Conservation (phyloP, 2,888 invertebrate genomes). For the Lordiphosa fenestrarum region DNA sequence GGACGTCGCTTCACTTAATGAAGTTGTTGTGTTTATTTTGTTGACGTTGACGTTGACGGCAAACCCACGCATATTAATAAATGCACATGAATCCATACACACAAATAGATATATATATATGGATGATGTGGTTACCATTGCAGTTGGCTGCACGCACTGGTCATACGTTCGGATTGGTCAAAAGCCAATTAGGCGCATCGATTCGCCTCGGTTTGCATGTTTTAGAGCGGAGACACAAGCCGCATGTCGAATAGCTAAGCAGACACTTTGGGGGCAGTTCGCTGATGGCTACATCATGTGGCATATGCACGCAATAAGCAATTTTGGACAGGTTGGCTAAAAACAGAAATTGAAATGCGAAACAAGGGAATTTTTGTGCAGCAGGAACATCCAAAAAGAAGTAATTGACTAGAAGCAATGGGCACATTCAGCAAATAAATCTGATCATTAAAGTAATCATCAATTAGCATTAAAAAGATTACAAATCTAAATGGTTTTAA, state of each 20-base stretch:
- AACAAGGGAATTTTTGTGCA: no score
- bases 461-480: no score
- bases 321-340: neutral
- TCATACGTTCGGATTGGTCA: conserved; percentile 32
- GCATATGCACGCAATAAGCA: neutral
- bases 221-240: conserved; percentile 32
- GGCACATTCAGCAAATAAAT: no score
- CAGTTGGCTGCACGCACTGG: conserved; percentile 18
- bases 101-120: conserved; percentile 2
- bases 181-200: conserved; percentile 68
- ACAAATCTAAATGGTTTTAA: no score
- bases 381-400: no score
- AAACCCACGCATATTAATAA: conserved; percentile 65
- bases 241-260: conserved; percentile 42
- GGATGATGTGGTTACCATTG: conserved; percentile 10
- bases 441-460: no score
- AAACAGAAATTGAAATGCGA: no score
- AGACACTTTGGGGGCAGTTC: conserved; percentile 41
- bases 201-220: conserved; percentile 48
- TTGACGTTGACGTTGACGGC: conserved; percentile 15
- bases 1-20: conserved; percentile 46
- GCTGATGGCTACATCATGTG: neutral
- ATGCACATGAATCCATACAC: neutral
- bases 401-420: no score
- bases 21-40: conserved; percentile 66